phyloP scores from a whole-genome alignment of 2,888 invertebrate species.

The Lydus trimaculatus region DNA sequence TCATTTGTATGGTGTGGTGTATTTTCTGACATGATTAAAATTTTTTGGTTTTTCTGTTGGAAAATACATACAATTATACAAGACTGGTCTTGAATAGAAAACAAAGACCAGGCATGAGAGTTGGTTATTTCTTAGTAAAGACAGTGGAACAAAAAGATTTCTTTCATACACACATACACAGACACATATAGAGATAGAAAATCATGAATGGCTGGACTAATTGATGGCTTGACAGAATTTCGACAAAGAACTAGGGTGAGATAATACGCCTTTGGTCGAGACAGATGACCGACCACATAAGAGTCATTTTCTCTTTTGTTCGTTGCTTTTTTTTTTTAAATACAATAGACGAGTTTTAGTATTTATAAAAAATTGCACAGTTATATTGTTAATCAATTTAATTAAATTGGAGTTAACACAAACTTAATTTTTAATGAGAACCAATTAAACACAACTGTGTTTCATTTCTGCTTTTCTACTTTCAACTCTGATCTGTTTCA shows the following conservation, averaged over 20 bases:
- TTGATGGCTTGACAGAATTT: background rate
- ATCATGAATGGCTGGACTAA: background rate
- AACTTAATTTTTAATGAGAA: background rate
- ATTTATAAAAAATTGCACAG: background rate
- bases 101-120: background rate
- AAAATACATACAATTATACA: background rate
- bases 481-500: slow-evolving; percentile 1
- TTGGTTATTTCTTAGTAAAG: background rate
- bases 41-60: background rate
- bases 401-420: background rate
- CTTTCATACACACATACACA: background rate
- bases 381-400: background rate
- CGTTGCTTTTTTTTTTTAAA: too few species aligned
- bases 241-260: slow-evolving; percentile 1
- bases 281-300: background rate
- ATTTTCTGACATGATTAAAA: background rate
- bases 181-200: background rate
- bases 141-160: background rate
- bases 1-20: background rate
- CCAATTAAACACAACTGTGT: background rate
- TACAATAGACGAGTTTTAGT: background rate
- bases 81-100: background rate
- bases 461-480: background rate
- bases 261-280: background rate
- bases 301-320: background rate